Evolutionary conservation across 2,797 vertebrate species (phyloP).

Genomic region (Girardinus metallicus): DNA sequence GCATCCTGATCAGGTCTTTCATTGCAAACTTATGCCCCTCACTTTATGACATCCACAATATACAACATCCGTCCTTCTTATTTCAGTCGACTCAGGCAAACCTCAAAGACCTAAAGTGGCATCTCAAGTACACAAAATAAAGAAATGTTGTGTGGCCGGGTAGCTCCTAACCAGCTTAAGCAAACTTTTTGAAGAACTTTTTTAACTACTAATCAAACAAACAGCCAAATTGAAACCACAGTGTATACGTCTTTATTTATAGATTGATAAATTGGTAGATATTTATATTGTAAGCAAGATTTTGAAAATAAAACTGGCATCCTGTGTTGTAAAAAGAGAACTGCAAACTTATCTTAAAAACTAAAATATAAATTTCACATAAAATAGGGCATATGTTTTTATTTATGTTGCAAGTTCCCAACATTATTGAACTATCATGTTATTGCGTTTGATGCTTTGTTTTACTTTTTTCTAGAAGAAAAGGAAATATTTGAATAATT

Average conservation of each 20-base stretch:
- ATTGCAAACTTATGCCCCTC: constrained; percentile 8
- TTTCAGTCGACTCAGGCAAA: background rate
- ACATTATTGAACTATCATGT: background rate
- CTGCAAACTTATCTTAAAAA: background rate
- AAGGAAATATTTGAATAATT: background rate
- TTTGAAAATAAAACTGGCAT: background rate
- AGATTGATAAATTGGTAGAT: background rate
- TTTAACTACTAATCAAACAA: background rate
- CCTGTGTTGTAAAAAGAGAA: background rate
- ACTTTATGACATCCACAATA: constrained; percentile 2
- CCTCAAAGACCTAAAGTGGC: background rate
- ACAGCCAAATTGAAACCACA: background rate
- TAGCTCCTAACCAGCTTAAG: background rate
- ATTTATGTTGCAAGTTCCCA: background rate
- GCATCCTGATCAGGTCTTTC: constrained; percentile 32
- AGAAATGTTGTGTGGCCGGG: background rate
- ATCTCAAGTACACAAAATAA: background rate
- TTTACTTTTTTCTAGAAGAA: background rate
- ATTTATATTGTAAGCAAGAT: background rate
- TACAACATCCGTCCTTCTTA: no score
- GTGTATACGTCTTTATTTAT: background rate
- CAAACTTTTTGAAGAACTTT: background rate
- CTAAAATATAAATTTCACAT: background rate
- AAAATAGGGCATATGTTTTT: background rate
- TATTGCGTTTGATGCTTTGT: no score